phyloP scores from a whole-genome alignment of 35 echinoderm and acorn worm species.

The Strongylocentrotus purpuratus region DNA sequence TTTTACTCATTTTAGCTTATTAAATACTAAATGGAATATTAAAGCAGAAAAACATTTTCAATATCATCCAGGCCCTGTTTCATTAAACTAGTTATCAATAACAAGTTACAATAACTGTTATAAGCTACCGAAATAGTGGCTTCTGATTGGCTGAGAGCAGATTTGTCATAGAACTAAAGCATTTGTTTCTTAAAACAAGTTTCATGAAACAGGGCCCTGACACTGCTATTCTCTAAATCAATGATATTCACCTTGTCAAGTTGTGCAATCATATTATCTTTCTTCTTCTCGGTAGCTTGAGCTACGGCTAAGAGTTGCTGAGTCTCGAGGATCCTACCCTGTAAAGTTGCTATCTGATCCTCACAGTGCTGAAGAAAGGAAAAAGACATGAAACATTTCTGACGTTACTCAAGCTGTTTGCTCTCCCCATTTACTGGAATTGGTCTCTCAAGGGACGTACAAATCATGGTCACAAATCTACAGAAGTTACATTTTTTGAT shows the following conservation, averaged over 20 bases:
- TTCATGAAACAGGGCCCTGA: neutral
- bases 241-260: constrained; percentile 70
- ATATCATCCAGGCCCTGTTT: too few species aligned
- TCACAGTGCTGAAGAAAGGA: constrained; percentile 72
- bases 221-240: neutral
- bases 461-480: too few species aligned
- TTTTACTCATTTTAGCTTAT: too few species aligned
- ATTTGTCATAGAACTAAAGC: too few species aligned
- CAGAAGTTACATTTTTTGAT: too few species aligned
- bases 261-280: constrained; percentile 81
- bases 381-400: neutral
- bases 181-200: neutral
- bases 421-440: neutral
- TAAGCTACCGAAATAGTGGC: too few species aligned
- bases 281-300: constrained; percentile 77
- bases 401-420: neutral
- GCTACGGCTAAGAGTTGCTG: constrained; percentile 83
- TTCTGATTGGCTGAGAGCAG: too few species aligned
- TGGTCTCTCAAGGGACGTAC: too few species aligned
- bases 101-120: too few species aligned
- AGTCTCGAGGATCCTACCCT: constrained; percentile 69
- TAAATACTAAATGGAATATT: too few species aligned
- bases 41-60: too few species aligned
- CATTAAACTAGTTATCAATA: too few species aligned
- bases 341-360: constrained; percentile 68